Percentiles rank a stretch among this genome's conserved stretches.
Conservation (phyloP, 2,888 invertebrate species). For the Orthosia cruda region DNA sequence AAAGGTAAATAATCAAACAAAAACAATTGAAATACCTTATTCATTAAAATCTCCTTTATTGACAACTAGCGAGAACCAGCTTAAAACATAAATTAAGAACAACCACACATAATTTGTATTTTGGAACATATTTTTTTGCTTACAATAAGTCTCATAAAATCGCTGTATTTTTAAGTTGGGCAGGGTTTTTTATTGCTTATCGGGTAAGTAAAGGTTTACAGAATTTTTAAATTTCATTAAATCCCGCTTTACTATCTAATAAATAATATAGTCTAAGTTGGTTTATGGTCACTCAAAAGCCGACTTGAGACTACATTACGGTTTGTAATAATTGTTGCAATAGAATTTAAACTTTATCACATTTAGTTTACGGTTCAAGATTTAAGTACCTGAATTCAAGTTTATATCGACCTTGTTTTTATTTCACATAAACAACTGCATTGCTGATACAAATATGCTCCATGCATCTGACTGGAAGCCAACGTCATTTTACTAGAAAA, state of each 20-base stretch:
- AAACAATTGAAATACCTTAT: conserved; percentile 35
- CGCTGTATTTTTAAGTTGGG: conserved; percentile 52
- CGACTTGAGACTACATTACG: not conserved
- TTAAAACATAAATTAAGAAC: conserved; percentile 35
- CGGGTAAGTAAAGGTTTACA: not conserved
- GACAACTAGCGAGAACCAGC: conserved; percentile 54
- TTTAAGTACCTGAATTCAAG: conserved; percentile 14
- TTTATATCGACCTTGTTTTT: not conserved
- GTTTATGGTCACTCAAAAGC: not conserved
- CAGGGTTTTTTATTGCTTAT: conserved; percentile 11
- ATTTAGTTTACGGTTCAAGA: not conserved
- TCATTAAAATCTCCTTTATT: conserved; percentile 59
- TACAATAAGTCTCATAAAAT: conserved; percentile 48
- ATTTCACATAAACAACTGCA: conserved; percentile 6
- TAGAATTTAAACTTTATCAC: not conserved
- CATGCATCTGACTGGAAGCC: not conserved
- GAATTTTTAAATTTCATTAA: not conserved
- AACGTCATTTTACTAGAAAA: not conserved
- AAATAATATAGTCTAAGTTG: not conserved
- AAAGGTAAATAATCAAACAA: not conserved
- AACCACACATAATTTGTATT: conserved; percentile 52
- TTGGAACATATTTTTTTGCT: conserved; percentile 24
- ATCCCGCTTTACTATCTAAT: not conserved
- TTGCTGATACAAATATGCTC: not conserved
- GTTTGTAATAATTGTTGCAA: not conserved